These are phyloP conservation scores for Luffia ferchaultella DNA, from an alignment of 2,888 invertebrate species.

Conservation along the genomic window DNA sequence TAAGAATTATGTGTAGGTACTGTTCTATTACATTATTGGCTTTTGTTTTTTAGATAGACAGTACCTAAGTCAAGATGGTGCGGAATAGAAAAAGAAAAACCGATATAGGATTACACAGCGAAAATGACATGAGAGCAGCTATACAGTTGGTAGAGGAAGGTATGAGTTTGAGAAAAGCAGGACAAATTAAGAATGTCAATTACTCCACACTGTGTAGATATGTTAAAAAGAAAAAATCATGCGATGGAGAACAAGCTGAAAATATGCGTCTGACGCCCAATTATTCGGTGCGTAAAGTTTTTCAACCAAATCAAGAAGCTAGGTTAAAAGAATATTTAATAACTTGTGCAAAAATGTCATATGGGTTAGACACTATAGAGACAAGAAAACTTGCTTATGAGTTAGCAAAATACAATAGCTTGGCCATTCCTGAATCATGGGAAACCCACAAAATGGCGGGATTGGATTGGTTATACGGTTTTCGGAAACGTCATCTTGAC, in stretches of 20 bases:
- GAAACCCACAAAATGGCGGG: slow-evolving; percentile 8
- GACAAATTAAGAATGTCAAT: too few species aligned
- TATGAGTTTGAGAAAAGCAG: too few species aligned
- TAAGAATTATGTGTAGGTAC: too few species aligned
- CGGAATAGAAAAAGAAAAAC: too few species aligned
- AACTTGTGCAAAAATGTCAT: slow-evolving; percentile 13
- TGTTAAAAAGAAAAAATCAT: slow-evolving; percentile 7
- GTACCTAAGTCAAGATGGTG: too few species aligned
- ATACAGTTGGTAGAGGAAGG: too few species aligned
- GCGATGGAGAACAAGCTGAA: neutral
- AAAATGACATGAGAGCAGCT: too few species aligned
- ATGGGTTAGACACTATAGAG: slow-evolving; percentile 13
- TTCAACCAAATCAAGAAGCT: slow-evolving; percentile 12
- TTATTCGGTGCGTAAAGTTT: slow-evolving; percentile 15
- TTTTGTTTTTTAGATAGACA: too few species aligned
- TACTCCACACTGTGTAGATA: too few species aligned
- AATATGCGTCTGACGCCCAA: slow-evolving; percentile 7
- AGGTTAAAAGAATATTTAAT: slow-evolving; percentile 9
- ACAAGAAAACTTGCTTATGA: slow-evolving; percentile 13
- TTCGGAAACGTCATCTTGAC: slow-evolving; percentile 13
- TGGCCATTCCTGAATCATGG: neutral
- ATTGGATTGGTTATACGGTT: slow-evolving; percentile 9
- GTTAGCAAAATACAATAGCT: slow-evolving; percentile 9
- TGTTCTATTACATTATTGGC: too few species aligned
- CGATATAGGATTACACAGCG: too few species aligned